These are phyloP conservation scores for Pantherophis alleghaniensis DNA, from an alignment of 2,797 vertebrate species.

Conservation along the genomic window DNA sequence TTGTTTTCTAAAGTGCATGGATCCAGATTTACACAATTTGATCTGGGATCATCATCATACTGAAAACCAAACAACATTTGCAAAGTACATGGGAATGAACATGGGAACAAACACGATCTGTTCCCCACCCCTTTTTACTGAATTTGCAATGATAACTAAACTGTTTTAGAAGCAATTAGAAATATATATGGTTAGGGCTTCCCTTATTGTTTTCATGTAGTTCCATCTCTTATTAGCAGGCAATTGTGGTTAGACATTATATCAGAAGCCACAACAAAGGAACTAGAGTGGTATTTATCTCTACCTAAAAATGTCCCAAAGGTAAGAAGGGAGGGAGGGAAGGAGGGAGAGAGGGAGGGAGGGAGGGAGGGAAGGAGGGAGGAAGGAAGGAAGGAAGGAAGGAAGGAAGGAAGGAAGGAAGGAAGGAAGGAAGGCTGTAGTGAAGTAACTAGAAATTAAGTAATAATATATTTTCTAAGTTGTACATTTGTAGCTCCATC, in stretches of 20 bases:
- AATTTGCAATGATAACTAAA: not conserved
- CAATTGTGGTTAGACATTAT: not conserved
- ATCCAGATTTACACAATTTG: not conserved
- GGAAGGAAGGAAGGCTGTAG: constrained; percentile 37
- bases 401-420: accelerated
- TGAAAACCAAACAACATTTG: not conserved
- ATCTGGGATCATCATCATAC: not conserved
- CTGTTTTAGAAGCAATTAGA: not conserved
- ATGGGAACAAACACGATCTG: not conserved
- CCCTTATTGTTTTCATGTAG: not conserved
- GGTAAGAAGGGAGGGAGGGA: not conserved
- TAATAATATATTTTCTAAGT: constrained; percentile 57
- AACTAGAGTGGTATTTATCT: not conserved
- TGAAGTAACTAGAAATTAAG: constrained; percentile 53
- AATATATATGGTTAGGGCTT: not conserved
- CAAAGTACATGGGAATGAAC: not conserved
- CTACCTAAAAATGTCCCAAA: not conserved
- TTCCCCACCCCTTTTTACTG: not conserved
- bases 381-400: not conserved
- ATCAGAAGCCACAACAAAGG: not conserved
- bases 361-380: constrained; percentile 16
- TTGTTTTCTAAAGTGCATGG: not conserved
- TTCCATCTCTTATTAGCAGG: not conserved
- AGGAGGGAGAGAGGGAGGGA: not conserved
- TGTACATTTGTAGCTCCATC: constrained; percentile 65